Conservation (phyloP, 2,113 vertebrate species). For the Poeciliopsis occidentalis region DNA sequence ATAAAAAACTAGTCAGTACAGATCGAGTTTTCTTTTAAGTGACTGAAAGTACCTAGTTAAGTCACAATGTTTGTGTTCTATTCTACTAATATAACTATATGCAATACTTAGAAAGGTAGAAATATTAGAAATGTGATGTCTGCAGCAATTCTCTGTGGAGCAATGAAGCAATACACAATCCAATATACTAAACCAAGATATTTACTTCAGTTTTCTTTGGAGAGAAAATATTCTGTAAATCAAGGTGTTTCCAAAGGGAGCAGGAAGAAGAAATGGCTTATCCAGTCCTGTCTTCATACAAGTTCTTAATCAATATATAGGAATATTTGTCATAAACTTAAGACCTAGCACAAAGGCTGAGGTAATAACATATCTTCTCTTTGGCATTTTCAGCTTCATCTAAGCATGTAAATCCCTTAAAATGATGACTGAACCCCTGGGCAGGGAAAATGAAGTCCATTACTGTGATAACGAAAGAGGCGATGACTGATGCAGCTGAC, state of each 20-base stretch:
- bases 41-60: not conserved
- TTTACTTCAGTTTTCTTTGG: not conserved
- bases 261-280: no score
- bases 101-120: no score
- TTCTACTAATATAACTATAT: constrained; percentile 20
- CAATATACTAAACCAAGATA: not conserved
- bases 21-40: not conserved
- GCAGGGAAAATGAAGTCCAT: constrained; percentile 67
- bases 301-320: not conserved
- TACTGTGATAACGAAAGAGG: constrained; percentile 58
- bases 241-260: no score
- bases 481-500: constrained; percentile 76
- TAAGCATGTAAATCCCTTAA: constrained; percentile 34
- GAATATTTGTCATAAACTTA: constrained; percentile 9
- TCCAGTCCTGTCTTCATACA: no score
- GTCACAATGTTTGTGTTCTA: constrained; percentile 1
- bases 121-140: constrained; percentile 43
- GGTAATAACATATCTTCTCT: constrained; percentile 2
- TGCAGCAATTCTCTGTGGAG: constrained; percentile 16
- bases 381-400: constrained; percentile 15
- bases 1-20: no score
- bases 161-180: not conserved
- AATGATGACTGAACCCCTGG: constrained; percentile 53
- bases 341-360: not conserved
- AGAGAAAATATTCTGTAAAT: not conserved